Percentiles rank a stretch among this genome's conserved stretches.
These are phyloP conservation scores for Sceloporus undulatus DNA, from an alignment of 2,113 vertebrate genomes.

Conservation along the genomic window DNA sequence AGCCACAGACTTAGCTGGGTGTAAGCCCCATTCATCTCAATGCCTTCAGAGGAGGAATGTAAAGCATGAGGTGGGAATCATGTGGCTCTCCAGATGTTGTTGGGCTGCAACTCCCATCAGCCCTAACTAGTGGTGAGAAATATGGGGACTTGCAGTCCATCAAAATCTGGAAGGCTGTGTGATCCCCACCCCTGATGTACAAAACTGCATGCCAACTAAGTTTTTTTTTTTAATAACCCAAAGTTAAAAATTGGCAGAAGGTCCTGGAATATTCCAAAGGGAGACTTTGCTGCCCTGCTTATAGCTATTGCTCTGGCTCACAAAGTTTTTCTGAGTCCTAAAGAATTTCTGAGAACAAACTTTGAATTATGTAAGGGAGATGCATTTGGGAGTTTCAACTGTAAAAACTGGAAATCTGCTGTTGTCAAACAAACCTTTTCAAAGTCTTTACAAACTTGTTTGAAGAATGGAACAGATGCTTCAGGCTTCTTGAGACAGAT, in stretches of 20 bases:
- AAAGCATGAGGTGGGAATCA: too few species aligned
- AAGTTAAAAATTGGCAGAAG: background rate
- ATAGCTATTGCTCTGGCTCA: background rate
- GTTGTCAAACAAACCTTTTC: conserved; percentile 86
- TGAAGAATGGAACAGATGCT: conserved; percentile 97
- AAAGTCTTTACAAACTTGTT: conserved; percentile 98
- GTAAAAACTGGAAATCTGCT: background rate
- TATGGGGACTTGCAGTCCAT: too few species aligned
- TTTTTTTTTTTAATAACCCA: background rate
- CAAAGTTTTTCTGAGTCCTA: background rate
- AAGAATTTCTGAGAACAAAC: background rate
- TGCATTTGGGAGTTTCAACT: background rate
- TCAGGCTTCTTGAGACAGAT: conserved; percentile 95
- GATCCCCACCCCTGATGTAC: background rate
- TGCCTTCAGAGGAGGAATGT: background rate
- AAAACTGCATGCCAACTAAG: background rate
- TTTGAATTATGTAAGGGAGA: background rate
- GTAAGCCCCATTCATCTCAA: background rate
- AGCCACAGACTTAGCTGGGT: background rate
- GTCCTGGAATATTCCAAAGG: background rate
- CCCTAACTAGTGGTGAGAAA: too few species aligned
- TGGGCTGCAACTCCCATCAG: too few species aligned
- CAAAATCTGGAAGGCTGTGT: too few species aligned
- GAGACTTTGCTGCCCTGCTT: background rate
- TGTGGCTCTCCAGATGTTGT: too few species aligned